Conservation (phyloP, 2,113 vertebrate genomes). For the Cynocephalus volans region DNA sequence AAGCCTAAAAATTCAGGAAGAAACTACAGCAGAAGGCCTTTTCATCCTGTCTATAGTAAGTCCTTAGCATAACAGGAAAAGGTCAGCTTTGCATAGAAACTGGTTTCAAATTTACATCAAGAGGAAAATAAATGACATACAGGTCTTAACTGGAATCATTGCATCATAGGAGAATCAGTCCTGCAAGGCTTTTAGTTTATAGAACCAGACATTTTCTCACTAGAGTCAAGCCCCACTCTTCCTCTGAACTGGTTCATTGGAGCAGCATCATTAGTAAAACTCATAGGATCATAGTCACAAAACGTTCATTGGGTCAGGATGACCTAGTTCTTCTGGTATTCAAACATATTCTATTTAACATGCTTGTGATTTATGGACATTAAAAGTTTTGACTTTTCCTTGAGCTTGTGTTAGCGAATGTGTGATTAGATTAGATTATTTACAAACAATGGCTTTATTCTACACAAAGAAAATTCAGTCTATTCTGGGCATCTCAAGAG, state of each 20-base stretch:
- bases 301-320: not conserved
- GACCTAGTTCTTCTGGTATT: not conserved
- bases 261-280: not conserved
- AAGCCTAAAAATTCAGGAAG: not conserved
- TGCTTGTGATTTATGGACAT: not conserved
- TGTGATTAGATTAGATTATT: not conserved
- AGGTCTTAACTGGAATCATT: not conserved
- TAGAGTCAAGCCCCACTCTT: too few species aligned
- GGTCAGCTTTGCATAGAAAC: not conserved
- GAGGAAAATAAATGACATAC: not conserved
- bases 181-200: not conserved
- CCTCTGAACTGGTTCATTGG: not conserved
- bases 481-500: not conserved
- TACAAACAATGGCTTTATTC: not conserved
- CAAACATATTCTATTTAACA: not conserved
- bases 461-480: not conserved
- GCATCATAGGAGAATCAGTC: not conserved
- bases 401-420: not conserved
- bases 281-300: not conserved
- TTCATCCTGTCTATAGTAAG: not conserved
- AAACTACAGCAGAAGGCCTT: not conserved
- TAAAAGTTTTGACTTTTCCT: not conserved
- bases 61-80: not conserved
- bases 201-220: not conserved
- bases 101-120: not conserved